Evolutionary conservation across 30 jellyfish, hydroid and myxozoan species (phyloP).

Genomic region (Nemopilema nomurai): DNA sequence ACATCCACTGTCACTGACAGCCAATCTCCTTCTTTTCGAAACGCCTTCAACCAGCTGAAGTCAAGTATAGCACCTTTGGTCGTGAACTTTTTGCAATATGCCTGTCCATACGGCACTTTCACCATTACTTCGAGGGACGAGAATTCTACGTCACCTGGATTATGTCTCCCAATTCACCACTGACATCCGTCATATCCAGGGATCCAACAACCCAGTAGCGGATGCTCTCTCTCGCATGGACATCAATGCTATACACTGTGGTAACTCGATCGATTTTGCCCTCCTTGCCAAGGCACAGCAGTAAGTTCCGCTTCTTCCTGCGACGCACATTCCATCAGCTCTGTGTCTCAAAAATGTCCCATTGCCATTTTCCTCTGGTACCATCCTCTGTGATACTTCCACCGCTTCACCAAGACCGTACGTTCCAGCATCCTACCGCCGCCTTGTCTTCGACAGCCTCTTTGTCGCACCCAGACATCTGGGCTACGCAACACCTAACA

Average conservation of each 20-base stretch:
- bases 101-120: slow-evolving; percentile 44
- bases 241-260: not conserved
- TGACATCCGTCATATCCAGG: slow-evolving; percentile 4
- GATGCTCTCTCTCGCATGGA: slow-evolving; percentile 37
- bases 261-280: not conserved
- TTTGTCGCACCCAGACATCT: slow-evolving; percentile 19
- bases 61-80: slow-evolving; percentile 45
- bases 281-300: not conserved
- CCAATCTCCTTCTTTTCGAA: slow-evolving; percentile 53
- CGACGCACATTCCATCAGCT: not conserved
- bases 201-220: no score
- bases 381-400: slow-evolving; percentile 11
- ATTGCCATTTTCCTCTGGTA: not conserved
- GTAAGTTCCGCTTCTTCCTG: not conserved
- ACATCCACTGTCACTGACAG: slow-evolving; percentile 20
- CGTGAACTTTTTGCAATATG: slow-evolving; percentile 37
- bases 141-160: slow-evolving; percentile 34
- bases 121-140: slow-evolving; percentile 44
- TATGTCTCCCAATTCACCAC: slow-evolving; percentile 10
- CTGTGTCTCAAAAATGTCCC: slow-evolving; percentile 2
- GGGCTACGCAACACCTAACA: slow-evolving; percentile 16
- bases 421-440: slow-evolving; percentile 22
- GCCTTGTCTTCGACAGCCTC: not conserved
- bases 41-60: slow-evolving; percentile 2
- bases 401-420: slow-evolving; percentile 13